phyloP scores from a whole-genome alignment of 2,888 invertebrate genomes.

The Synergus laeviventris region DNA sequence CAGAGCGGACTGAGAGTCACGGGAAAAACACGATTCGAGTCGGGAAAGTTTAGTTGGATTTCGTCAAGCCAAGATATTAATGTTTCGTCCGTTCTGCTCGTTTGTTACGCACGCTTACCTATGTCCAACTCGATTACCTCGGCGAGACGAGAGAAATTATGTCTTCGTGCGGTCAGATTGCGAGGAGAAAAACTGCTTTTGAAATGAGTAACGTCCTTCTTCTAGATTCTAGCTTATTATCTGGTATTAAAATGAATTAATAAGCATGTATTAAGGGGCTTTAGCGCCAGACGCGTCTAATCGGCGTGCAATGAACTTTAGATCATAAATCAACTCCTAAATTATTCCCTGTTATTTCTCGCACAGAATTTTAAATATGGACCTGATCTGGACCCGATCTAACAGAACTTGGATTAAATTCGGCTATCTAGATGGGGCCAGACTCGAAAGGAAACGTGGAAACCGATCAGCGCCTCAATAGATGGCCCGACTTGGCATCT shows the following conservation, averaged over 20 bases:
- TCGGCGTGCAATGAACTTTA: conserved; percentile 4
- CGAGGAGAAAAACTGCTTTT: conserved; percentile 26
- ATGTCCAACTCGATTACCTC: conserved; percentile 36
- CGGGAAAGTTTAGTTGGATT: conserved; percentile 35
- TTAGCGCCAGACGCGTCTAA: conserved; percentile 35
- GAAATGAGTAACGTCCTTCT: conserved; percentile 29
- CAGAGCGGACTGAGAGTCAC: not conserved
- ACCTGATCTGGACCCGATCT: too few relatives aligned
- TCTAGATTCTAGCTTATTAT: conserved; percentile 22
- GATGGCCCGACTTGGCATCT: too few relatives aligned
- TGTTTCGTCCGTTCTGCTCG: conserved; percentile 39
- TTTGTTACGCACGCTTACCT: conserved; percentile 43
- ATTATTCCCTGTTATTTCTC: too few relatives aligned
- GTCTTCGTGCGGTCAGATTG: conserved; percentile 4
- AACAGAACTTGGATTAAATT: too few relatives aligned
- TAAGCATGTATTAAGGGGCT: conserved; percentile 27
- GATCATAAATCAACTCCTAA: conserved; percentile 13
- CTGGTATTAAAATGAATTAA: conserved; percentile 32
- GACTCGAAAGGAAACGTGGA: too few relatives aligned
- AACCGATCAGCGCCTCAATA: too few relatives aligned
- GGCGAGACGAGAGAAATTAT: conserved; percentile 38
- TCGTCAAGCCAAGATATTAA: conserved; percentile 40
- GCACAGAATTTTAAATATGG: too few relatives aligned
- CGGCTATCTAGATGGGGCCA: too few relatives aligned
- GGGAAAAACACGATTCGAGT: not conserved